A percentile compares a stretch with the other conserved stretches of the same genome.
phyloP scores from a whole-genome alignment of 2,113 vertebrate species.

The Martes martes region DNA sequence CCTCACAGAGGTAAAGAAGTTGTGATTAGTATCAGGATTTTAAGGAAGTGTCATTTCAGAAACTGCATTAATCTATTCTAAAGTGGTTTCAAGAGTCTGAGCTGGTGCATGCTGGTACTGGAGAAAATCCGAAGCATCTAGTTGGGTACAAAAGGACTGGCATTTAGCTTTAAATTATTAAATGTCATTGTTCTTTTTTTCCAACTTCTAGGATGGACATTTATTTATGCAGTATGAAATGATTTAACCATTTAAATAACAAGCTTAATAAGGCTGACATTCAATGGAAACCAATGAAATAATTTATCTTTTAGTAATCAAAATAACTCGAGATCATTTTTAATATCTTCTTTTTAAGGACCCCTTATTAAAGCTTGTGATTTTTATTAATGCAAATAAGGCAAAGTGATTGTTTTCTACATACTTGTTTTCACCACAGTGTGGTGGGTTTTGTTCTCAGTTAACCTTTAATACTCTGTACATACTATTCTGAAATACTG shows the following conservation, averaged over 20 bases:
- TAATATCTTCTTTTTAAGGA: slow-evolving; percentile 63
- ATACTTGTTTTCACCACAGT: neutral
- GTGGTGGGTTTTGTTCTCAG: slow-evolving; percentile 6
- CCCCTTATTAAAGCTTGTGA: slow-evolving; percentile 62
- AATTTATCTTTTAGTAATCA: slow-evolving; percentile 57
- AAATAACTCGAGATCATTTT: slow-evolving; percentile 60
- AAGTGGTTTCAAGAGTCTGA: neutral
- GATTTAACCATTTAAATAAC: slow-evolving; percentile 75
- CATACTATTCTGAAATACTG: slow-evolving; percentile 91
- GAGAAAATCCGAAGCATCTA: neutral
- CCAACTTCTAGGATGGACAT: slow-evolving; percentile 71
- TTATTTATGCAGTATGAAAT: slow-evolving; percentile 67
- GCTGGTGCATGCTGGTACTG: neutral
- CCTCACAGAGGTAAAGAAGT: neutral
- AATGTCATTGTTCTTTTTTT: slow-evolving; percentile 37
- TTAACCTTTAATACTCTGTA: slow-evolving; percentile 92
- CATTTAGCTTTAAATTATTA: neutral
- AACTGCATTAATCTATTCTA: neutral
- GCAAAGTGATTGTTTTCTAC: neutral
- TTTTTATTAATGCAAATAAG: slow-evolving; percentile 57
- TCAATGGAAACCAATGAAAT: slow-evolving; percentile 74
- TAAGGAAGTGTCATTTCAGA: neutral
- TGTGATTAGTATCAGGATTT: neutral
- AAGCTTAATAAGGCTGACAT: slow-evolving; percentile 77
- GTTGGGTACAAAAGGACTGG: neutral